Evolutionary conservation across 1,140 invertebrate genomes (phyloP), one percentile per base, ranked within the genome.

Genomic region (Pogonus chalceus): DNA sequence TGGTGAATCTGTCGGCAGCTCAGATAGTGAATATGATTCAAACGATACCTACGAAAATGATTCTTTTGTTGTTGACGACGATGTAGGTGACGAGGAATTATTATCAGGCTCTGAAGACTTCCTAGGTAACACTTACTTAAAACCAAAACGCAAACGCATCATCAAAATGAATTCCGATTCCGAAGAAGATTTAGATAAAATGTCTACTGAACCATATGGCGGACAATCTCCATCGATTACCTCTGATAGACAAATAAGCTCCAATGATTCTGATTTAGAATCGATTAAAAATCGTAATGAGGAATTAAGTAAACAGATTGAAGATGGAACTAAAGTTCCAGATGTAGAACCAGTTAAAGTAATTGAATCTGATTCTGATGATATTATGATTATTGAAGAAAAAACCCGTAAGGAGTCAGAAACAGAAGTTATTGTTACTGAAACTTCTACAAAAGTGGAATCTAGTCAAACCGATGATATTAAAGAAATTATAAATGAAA

Each of bases 61-160:
- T 54, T 60, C 60, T 23, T 65, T 63, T 49, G 60, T 66, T 26
- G 62, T 62, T 52, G 64, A 64, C 54, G 54, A 64, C 53, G 58
- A 62, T 43, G 37, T 43, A 9, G 37, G 37, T 18, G 57, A 59
- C 21, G 26, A 54, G 10, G 58, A 62, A 50, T 50, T 64, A 20
- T 51, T 62, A 18, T 60, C 60, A 52, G 60, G 57, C 2, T 21
- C 31, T 35, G 4, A 20, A 49, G 2, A 23, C 16, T 18, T 23
- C 12, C 1, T 31, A 51, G 4, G 20, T 39, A 23, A 43, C 35
- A 39, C 4, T 24, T 12, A 39, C 14, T 35, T 51, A 18, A 18
- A 39, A 12, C 52, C 50, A 35, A 53, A 53, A 50, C 39, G 39
- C 0, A 52, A 53, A 49, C 37, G 52, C 10, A 48, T 52, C 22